Base-by-base conservation (phyloP, 2,113 vertebrate species). In the Lophotis ruficrista region DNA sequence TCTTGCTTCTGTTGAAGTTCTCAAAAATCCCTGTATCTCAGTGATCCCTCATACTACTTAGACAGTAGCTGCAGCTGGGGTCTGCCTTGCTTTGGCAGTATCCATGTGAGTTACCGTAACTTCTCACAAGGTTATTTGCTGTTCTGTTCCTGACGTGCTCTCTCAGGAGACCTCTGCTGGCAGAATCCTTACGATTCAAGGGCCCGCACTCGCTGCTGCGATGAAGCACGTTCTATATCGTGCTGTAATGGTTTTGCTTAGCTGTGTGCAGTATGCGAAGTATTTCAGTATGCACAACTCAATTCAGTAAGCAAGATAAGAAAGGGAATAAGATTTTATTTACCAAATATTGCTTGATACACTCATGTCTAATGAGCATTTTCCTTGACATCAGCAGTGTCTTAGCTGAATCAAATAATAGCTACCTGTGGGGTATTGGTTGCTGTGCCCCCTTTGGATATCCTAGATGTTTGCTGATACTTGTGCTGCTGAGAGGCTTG, bases 91-190 rank as follows among this genome's bases (percentile, higher is more conserved):
- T 66, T 33, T 72, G 35, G 13, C 11, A 11, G 16, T 11, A 27
- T 41, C 25, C 3, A 0, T 41, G 15, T 7, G 35, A 84, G 37
- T 45, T 81, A 33, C 10, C 0, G 0, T 22, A 37, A 21, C 16
- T 56, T 53, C 31, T 47, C 37, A 17, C 2, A 6, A 60, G 30
- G 19, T n/a, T 64, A 8, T 38, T 56, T 62, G 45, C 38, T 31
- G 8, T 4, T 83, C 45, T 37, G 2, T 53, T 78, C 23, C 37
- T 66, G 65, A 14, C 17, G 73, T 14, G 30, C 47, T 92, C 25
- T 3, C 41, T 72, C 24, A 13, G 56, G 82, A 88, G 87, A 51
- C 86, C 56, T 92, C 88, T 94, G 47, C 71, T 94, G 93, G 69
- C 77, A 75, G 51, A 66, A 56, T 50, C 38, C 5, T 0, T 58